These are phyloP conservation scores for Zapornia atra DNA, from an alignment of 2,113 vertebrate genomes.

Conservation along the genomic window DNA sequence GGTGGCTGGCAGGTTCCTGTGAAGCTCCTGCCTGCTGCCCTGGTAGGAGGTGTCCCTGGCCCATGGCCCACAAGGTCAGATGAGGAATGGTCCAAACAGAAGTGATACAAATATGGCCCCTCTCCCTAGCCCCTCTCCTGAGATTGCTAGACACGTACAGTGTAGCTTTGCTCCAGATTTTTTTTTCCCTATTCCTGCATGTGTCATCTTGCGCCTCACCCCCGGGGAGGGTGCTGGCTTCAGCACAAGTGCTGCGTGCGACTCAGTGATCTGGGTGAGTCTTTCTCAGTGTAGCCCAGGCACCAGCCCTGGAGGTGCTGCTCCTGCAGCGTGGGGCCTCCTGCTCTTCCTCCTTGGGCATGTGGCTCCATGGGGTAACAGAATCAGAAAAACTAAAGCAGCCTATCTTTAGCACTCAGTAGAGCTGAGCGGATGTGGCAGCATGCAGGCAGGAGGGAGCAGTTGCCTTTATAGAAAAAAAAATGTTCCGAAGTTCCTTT, in stretches of 20 bases:
- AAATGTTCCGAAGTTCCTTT: neutral
- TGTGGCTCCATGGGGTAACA: neutral
- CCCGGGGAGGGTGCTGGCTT: neutral
- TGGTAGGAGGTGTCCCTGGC: neutral
- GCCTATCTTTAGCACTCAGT: neutral
- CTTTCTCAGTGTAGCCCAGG: neutral
- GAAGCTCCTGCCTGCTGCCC: neutral
- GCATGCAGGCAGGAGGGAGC: neutral
- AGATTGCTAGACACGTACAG: neutral
- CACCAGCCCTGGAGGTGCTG: accelerated
- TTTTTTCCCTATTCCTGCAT: accelerated
- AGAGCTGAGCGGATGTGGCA: neutral
- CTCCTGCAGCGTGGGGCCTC: neutral
- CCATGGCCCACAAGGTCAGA: neutral
- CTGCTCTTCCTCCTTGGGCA: accelerated
- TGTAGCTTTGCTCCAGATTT: neutral
- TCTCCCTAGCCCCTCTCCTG: accelerated
- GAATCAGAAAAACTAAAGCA: neutral
- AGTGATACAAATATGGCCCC: neutral
- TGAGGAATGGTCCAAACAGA: neutral
- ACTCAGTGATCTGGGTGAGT: neutral
- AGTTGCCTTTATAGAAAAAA: neutral
- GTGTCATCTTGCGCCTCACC: neutral
- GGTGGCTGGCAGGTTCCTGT: neutral
- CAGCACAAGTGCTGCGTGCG: neutral